phyloP scores from a whole-genome alignment of 1,140 invertebrate genomes.

The Oryzaephilus surinamensis region DNA sequence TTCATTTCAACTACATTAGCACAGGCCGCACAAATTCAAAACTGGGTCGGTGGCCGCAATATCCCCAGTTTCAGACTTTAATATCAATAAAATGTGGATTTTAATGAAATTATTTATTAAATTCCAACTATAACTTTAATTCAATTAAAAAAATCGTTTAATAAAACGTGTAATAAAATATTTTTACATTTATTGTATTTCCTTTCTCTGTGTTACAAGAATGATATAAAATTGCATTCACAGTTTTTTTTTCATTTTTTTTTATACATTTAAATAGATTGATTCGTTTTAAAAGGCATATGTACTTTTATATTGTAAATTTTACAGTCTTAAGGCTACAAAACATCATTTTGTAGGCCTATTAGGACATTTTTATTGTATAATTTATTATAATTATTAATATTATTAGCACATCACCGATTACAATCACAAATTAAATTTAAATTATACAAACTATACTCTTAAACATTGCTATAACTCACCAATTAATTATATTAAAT shows the following conservation, averaged over 20 bases:
- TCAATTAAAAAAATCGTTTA: too few relatives aligned
- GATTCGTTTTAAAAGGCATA: constrained; percentile 12
- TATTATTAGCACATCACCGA: constrained; percentile 7
- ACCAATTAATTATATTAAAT: too few relatives aligned
- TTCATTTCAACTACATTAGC: constrained; percentile 25
- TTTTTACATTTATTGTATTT: constrained; percentile 11
- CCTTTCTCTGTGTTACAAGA: constrained; percentile 12
- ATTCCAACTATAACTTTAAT: too few relatives aligned
- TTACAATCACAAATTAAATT: too few relatives aligned
- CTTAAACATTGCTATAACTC: too few relatives aligned
- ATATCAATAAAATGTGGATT: not conserved
- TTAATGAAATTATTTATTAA: too few relatives aligned
- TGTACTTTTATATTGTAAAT: constrained; percentile 11
- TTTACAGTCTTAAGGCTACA: constrained; percentile 10
- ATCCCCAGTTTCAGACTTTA: too few relatives aligned
- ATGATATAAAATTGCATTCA: constrained; percentile 14
- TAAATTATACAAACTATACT: too few relatives aligned
- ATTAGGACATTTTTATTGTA: constrained; percentile 9
- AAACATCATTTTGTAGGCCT: constrained; percentile 3
- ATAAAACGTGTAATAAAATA: constrained; percentile 9
- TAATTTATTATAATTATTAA: constrained; percentile 6
- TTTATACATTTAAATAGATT: constrained; percentile 11
- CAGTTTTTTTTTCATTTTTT: constrained; percentile 6
- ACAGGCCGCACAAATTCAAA: constrained; percentile 12
- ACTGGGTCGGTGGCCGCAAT: constrained; percentile 10